Evolutionary conservation across 2,113 vertebrate species (phyloP), one percentile per base, ranked within the genome.

Genomic region (Anhinga rufa): DNA sequence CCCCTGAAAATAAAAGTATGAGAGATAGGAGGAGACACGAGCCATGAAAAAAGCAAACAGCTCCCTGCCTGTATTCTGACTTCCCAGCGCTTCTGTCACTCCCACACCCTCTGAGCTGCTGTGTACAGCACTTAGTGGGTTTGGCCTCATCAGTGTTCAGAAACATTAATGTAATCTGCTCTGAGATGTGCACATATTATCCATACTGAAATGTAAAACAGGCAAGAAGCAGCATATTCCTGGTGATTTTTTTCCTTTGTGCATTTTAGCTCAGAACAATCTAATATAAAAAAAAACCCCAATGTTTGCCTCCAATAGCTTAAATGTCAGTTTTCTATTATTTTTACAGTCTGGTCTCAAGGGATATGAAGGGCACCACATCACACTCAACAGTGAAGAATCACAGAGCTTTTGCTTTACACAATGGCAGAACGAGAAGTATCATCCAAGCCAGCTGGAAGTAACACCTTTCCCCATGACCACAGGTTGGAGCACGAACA

Each of bases 1-100:
- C 70, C 89, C 58, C 91, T 88, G 96, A 96, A 93, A 95, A 97
- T 80, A 92, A 86, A 91, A 91, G 89, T 69, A 46, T 52, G 74
- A 36, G 81, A 80, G 85, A 55, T 19, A 82, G 74, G 88, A 96
- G 89, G 78, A 95, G 89, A 80, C 58, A 70, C 1, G 3, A 84
- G 74, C 83, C 75, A 76, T 57, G 83, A 42, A 82, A 71, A 83
- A 81, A 93, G 77, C 86, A 92, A 93, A 72, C 82, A 82, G 88
- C 65, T 93, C 92, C 52, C 72, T 68, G 79, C 51, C 52, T 46
- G 55, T 17, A 4, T 52, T 77, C 83, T 21, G 55, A 40, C 68
- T 90, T 92, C 86, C 75, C 86, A 62, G 77, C 1, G 4, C 79
- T 42, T 32, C 89, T 60, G 71, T 48, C 42, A n/a, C 72, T 84